Percentiles rank a stretch among this genome's conserved stretches.
Conservation (phyloP, 1,140 invertebrate genomes). For the Polyergus mexicanus region DNA sequence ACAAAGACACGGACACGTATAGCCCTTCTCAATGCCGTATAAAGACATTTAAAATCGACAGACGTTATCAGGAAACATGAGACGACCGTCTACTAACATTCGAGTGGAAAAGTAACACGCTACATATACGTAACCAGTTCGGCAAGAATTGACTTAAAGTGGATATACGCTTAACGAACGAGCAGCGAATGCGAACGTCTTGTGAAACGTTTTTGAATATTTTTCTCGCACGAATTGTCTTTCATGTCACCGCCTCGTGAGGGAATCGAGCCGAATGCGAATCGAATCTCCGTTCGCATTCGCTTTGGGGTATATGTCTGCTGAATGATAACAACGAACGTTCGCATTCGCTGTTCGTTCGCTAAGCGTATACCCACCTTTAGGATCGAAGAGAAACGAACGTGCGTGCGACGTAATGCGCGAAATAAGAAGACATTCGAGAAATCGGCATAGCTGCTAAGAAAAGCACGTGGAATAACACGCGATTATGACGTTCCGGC, state of each 20-base stretch:
- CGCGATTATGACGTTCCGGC: constrained; percentile 71
- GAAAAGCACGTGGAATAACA: constrained; percentile 52
- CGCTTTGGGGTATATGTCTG: too few species aligned
- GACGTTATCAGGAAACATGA: constrained; percentile 17
- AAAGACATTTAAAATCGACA: constrained; percentile 21
- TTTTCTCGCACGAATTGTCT: too few species aligned
- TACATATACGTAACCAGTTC: not conserved
- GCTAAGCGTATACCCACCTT: too few species aligned
- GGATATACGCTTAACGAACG: too few species aligned
- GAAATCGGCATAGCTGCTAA: constrained; percentile 53
- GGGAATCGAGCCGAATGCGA: too few species aligned
- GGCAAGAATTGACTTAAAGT: constrained; percentile 38
- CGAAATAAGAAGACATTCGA: constrained; percentile 37
- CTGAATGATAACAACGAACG: too few species aligned
- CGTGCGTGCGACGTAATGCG: not conserved
- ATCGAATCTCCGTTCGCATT: too few species aligned
- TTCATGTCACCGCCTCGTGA: too few species aligned
- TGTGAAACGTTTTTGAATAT: too few species aligned
- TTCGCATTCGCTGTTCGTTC: too few species aligned
- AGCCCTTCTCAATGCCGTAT: not conserved
- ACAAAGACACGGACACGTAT: not conserved
- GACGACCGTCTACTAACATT: not conserved
- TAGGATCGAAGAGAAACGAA: constrained; percentile 45
- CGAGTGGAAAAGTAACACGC: not conserved
- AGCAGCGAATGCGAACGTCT: too few species aligned